Conservation (phyloP, 2,113 vertebrate genomes). For the Symphodus melops region DNA sequence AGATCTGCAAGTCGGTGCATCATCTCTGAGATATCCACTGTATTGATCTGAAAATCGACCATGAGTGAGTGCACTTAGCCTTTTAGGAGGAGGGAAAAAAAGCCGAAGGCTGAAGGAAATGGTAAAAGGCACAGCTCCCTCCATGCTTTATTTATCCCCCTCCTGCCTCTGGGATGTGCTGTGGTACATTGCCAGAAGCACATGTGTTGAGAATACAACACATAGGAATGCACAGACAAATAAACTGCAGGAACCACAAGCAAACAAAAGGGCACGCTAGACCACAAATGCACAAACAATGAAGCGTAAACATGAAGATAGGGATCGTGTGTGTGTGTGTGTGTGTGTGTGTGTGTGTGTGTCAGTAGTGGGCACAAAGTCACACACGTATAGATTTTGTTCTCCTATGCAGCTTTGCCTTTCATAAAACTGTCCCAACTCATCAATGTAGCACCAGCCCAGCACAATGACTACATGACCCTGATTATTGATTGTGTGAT, state of each 20-base stretch:
- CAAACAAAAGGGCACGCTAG: conserved; percentile 20
- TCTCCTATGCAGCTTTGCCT: background rate
- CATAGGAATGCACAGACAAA: conserved; percentile 21
- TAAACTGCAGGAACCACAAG: conserved; percentile 4
- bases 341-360: too few relatives aligned
- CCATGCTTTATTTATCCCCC: conserved; percentile 43
- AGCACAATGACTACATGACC: conserved; percentile 27
- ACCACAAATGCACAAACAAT: conserved; percentile 23
- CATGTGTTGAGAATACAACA: conserved; percentile 26
- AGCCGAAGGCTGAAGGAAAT: conserved; percentile 3
- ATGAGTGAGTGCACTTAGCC: conserved; percentile 47
- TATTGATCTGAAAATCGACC: conserved; percentile 60
- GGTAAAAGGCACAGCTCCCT: conserved; percentile 15
- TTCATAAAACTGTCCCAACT: conserved; percentile 6
- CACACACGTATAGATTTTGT: background rate
- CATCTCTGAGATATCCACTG: conserved; percentile 42
- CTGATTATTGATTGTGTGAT: conserved; percentile 25
- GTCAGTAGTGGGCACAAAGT: background rate
- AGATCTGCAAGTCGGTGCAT: conserved; percentile 29
- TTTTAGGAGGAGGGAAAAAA: background rate
- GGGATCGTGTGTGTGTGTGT: background rate
- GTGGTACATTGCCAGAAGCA: conserved; percentile 5
- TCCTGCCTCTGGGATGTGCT: conserved; percentile 12
- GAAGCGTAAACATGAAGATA: conserved; percentile 6
- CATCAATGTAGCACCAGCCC: conserved; percentile 4